These are phyloP conservation scores for Chalcis sispes DNA, from an alignment of 2,888 invertebrate species.

Conservation along the genomic window DNA sequence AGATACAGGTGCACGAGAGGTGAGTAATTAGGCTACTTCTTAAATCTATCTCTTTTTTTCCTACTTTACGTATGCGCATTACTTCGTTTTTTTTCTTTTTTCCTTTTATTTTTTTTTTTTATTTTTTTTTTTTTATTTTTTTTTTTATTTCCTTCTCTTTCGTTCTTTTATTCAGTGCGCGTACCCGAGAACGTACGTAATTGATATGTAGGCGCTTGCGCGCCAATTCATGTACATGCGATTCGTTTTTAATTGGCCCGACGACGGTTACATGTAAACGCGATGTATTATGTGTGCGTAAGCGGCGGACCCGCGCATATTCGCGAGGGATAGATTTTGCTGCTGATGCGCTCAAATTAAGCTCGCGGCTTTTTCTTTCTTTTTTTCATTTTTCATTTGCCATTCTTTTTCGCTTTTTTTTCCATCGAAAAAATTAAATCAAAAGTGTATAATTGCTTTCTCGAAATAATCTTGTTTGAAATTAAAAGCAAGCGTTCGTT, in stretches of 20 bases:
- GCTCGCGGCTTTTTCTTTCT: not conserved
- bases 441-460: constrained; percentile 12
- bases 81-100: too few relatives aligned
- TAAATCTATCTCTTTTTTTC: not conserved
- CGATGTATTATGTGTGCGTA: not conserved
- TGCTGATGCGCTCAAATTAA: constrained; percentile 9
- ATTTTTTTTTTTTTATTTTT: too few relatives aligned
- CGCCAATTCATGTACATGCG: not conserved
- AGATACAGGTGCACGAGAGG: constrained; percentile 70
- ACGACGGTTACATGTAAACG: too few relatives aligned
- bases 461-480: constrained; percentile 22
- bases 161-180: not conserved
- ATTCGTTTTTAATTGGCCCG: constrained; percentile 23
- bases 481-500: constrained; percentile 4
- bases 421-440: not conserved
- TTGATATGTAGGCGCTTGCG: not conserved
- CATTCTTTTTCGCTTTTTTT: not conserved
- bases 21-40: constrained; percentile 62
- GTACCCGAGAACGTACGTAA: not conserved
- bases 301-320: not conserved
- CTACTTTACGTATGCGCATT: not conserved
- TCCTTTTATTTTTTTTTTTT: too few relatives aligned
- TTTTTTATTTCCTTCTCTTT: not conserved
- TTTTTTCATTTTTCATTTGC: not conserved
- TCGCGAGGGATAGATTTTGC: not conserved